A percentile compares a stretch with the other conserved stretches of the same genome.
Conservation (phyloP, 2,113 vertebrate species). For the Tachysurus vachellii region DNA sequence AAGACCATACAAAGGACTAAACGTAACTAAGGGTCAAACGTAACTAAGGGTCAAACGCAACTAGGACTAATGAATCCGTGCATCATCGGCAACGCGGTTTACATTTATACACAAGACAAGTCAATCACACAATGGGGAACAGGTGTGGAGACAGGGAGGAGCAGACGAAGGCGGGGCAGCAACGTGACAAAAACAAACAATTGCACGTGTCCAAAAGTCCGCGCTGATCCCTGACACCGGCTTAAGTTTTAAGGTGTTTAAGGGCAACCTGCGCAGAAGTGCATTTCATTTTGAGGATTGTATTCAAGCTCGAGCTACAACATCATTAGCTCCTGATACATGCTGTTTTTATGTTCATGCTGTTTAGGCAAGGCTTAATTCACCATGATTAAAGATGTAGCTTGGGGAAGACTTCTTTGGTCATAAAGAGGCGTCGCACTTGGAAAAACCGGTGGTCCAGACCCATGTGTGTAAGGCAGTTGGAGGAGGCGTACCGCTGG, state of each 20-base stretch:
- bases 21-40: too few relatives aligned
- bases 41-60: too few relatives aligned
- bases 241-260: constrained; percentile 1
- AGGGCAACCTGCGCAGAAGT: not conserved
- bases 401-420: constrained; percentile 23
- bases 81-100: too few relatives aligned
- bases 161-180: too few relatives aligned
- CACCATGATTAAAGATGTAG: constrained; percentile 16
- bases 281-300: not conserved
- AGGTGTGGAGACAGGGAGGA: too few relatives aligned
- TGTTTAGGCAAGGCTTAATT: constrained; percentile 17
- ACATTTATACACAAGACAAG: too few relatives aligned
- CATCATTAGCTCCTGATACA: constrained; percentile 1
- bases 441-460: not conserved
- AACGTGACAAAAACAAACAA: too few relatives aligned
- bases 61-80: too few relatives aligned
- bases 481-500: not conserved
- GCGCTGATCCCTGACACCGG: too few relatives aligned
- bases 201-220: too few relatives aligned
- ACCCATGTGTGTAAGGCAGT: not conserved
- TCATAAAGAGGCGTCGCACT: not conserved
- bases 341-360: not conserved
- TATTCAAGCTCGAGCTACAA: not conserved
- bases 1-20: too few relatives aligned
- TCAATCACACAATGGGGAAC: too few relatives aligned